Conservation (phyloP, 1,140 invertebrate genomes). For the Odontomachus brunneus region DNA sequence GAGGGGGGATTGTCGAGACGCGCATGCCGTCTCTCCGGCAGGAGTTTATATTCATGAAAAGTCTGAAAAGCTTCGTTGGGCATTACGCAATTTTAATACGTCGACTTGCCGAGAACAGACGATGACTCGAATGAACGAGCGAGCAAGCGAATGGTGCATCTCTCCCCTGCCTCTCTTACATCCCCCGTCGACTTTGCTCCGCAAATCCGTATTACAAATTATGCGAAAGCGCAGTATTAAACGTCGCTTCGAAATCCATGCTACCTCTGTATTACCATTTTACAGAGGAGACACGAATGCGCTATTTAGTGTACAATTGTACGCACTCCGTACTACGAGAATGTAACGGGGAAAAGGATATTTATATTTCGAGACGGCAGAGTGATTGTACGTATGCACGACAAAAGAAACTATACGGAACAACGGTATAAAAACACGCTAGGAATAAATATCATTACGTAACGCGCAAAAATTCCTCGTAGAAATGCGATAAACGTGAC, state of each 20-base stretch:
- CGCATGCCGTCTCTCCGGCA: not conserved
- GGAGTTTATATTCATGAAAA: slow-evolving; percentile 73
- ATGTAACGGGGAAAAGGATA: not conserved
- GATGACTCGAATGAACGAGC: too few relatives aligned
- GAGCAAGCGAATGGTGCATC: slow-evolving; percentile 21
- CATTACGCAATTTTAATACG: slow-evolving; percentile 60
- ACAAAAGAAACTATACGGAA: not conserved
- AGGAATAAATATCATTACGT: slow-evolving; percentile 27
- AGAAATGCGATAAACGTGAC: slow-evolving; percentile 27
- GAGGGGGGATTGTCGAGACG: slow-evolving; percentile 8
- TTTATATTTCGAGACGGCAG: not conserved
- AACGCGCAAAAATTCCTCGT: not conserved
- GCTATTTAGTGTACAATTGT: not conserved
- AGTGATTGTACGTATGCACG: not conserved
- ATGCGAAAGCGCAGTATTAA: slow-evolving; percentile 19
- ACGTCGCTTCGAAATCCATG: slow-evolving; percentile 2
- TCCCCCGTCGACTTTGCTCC: not conserved
- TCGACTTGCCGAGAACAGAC: not conserved
- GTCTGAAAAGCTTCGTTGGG: slow-evolving; percentile 57
- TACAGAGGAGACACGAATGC: too few relatives aligned
- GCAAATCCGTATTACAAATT: slow-evolving; percentile 50
- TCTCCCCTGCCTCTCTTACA: too few relatives aligned
- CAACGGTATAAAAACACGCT: not conserved
- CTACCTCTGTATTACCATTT: slow-evolving; percentile 7
- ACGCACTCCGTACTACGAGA: not conserved